Evolutionary conservation across 2,113 vertebrate species (phyloP).

Genomic region (Heterocephalus glaber): DNA sequence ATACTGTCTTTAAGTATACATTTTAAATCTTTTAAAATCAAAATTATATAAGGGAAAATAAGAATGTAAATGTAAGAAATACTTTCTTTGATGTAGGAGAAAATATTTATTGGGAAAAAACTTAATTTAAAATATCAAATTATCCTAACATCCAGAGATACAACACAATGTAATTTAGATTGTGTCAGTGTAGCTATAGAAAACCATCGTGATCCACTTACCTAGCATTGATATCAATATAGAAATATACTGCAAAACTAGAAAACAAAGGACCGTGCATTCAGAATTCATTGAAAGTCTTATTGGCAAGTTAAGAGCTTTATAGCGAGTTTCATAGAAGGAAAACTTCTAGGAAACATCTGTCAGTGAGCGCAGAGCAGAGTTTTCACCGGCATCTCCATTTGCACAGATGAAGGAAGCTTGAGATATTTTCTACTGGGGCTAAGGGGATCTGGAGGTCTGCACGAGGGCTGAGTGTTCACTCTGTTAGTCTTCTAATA

Average conservation of each 20-base stretch:
- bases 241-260: background rate
- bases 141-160: background rate
- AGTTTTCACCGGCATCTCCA: background rate
- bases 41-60: background rate
- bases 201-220: background rate
- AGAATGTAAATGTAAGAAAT: background rate
- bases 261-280: background rate
- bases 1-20: background rate
- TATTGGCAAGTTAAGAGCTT: background rate
- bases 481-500: background rate
- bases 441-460: rapidly evolving
- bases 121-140: background rate
- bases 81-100: background rate
- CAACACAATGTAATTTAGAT: background rate
- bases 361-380: background rate
- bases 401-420: background rate
- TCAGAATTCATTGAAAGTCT: background rate
- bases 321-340: background rate
- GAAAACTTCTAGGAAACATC: background rate
- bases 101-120: background rate
- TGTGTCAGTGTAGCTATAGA: background rate
- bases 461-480: no score
- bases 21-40: background rate
- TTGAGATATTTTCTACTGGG: background rate
- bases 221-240: background rate